phyloP scores from a whole-genome alignment of 2,888 invertebrate species.

The Epirrhoe tristata region DNA sequence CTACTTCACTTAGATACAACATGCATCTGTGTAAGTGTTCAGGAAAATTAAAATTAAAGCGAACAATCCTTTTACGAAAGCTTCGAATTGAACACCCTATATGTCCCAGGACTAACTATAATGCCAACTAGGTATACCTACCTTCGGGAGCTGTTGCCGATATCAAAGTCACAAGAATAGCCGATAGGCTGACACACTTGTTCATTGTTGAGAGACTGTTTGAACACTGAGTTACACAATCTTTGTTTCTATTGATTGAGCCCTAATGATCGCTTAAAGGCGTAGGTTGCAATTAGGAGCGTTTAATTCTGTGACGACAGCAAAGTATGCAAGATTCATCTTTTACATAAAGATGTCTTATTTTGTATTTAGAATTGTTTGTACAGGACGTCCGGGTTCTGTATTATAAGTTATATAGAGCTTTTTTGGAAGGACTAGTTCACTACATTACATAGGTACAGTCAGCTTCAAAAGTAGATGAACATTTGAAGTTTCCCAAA shows the following conservation, averaged over 20 bases:
- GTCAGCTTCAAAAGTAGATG: too few relatives aligned
- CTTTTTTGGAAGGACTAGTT: neutral
- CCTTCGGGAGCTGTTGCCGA: slow-evolving; percentile 23
- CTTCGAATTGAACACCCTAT: neutral
- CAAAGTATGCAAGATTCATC: neutral
- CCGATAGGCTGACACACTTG: slow-evolving; percentile 11
- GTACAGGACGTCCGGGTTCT: too few relatives aligned
- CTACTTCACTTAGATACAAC: too few relatives aligned
- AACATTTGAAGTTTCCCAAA: too few relatives aligned
- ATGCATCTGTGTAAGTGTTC: too few relatives aligned
- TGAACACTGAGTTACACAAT: slow-evolving; percentile 28
- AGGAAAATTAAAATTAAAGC: too few relatives aligned
- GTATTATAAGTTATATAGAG: too few relatives aligned
- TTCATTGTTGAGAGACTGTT: slow-evolving; percentile 22
- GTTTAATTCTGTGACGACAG: slow-evolving; percentile 25
- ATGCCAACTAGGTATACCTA: slow-evolving; percentile 18
- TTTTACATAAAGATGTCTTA: neutral
- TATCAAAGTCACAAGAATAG: slow-evolving; percentile 20
- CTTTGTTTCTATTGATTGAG: slow-evolving; percentile 24
- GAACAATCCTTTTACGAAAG: neutral
- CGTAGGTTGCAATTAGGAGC: slow-evolving; percentile 17
- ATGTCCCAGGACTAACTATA: neutral
- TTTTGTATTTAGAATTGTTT: neutral
- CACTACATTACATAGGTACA: too few relatives aligned
- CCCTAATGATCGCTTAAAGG: slow-evolving; percentile 16